Conservation (phyloP, 2,797 vertebrate genomes). For the Anniella stebbinsi region DNA sequence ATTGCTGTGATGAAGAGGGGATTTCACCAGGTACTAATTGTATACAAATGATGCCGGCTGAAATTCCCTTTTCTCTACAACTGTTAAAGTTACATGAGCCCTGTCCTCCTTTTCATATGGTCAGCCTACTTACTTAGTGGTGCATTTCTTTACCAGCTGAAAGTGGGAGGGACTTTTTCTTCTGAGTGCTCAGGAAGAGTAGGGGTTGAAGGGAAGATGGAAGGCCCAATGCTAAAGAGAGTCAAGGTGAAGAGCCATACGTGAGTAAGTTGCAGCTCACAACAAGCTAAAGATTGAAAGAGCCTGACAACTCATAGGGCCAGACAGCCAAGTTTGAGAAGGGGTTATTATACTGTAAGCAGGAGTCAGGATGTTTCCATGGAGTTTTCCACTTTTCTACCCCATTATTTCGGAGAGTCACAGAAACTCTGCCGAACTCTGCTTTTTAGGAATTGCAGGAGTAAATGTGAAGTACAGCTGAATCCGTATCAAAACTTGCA, state of each 20-base stretch:
- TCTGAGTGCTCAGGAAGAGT: neutral
- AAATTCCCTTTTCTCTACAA: no score
- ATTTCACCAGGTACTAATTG: no score
- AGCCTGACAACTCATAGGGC: neutral
- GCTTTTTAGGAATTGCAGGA: neutral
- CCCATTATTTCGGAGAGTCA: neutral
- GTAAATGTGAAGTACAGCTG: neutral
- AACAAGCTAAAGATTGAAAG: neutral
- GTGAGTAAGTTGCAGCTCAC: neutral
- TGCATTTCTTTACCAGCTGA: neutral
- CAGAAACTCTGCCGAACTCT: neutral
- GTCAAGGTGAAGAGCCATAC: neutral
- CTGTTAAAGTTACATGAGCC: no score
- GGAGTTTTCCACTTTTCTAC: neutral
- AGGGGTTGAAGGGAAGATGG: neutral
- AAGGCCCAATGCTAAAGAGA: neutral
- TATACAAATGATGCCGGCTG: no score
- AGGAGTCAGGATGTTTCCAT: neutral
- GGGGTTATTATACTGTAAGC: neutral
- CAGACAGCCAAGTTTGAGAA: neutral
- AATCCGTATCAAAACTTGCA: neutral
- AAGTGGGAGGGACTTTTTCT: neutral
- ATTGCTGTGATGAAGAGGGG: no score
- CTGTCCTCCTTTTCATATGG: no score
- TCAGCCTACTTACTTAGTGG: no score